These are phyloP conservation scores for Microtus californicus DNA, from an alignment of 2,797 vertebrate species.

Conservation along the genomic window DNA sequence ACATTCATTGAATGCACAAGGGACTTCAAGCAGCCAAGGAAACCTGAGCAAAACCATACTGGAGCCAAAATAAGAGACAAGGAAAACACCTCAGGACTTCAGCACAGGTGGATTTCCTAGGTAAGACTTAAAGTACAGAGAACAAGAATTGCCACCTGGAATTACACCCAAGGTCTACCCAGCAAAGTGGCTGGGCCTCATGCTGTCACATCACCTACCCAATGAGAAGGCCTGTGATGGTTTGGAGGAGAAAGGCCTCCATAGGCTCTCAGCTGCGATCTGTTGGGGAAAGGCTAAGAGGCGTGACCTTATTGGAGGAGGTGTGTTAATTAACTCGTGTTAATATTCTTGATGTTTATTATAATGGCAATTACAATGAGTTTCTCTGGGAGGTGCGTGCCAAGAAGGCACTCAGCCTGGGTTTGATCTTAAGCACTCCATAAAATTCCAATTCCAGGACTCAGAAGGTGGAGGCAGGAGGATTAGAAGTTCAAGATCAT, in stretches of 20 bases:
- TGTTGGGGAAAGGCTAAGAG: neutral
- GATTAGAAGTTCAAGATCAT: neutral
- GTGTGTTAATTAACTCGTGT: neutral
- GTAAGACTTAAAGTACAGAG: neutral
- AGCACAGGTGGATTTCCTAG: neutral
- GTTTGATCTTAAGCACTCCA: neutral
- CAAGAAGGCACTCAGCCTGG: neutral
- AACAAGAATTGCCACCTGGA: neutral
- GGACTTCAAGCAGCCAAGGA: neutral
- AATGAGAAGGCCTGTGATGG: neutral
- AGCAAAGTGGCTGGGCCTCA: neutral
- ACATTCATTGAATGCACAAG: neutral
- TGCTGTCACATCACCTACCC: neutral
- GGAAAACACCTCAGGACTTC: neutral
- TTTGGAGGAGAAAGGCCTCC: neutral
- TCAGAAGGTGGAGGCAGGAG: neutral
- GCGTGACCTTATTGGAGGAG: neutral
- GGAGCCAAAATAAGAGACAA: neutral
- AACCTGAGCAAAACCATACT: neutral
- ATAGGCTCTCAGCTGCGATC: neutral
- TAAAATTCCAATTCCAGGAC: neutral
- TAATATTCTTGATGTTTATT: constrained; percentile 23
- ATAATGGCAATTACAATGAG: neutral
- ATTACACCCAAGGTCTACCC: neutral
- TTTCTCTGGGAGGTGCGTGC: neutral